A percentile compares a stretch with the other conserved stretches of the same genome.
phyloP scores from a whole-genome alignment of 1,140 invertebrate genomes.

The Drosophila rhopaloa region DNA sequence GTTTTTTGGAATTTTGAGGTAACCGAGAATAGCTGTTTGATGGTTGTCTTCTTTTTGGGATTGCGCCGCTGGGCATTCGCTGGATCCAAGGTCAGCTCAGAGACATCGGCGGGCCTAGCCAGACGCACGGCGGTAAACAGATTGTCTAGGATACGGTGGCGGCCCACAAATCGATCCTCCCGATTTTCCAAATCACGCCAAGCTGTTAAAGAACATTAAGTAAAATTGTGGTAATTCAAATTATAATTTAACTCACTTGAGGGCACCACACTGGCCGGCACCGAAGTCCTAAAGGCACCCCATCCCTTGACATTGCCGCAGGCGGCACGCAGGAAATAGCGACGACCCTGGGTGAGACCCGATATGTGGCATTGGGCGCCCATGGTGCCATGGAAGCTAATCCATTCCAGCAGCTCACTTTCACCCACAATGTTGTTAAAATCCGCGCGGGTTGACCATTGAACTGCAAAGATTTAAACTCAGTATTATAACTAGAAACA shows the following conservation, averaged over 20 bases:
- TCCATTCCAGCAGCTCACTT: slow-evolving; percentile 89
- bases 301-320: slow-evolving; percentile 96
- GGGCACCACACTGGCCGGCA: slow-evolving; percentile 92
- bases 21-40: slow-evolving; percentile 96
- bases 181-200: slow-evolving; percentile 92
- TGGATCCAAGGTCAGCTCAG: slow-evolving; percentile 86
- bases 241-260: slow-evolving; percentile 90
- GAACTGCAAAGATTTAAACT: slow-evolving; percentile 85
- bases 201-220: slow-evolving; percentile 84
- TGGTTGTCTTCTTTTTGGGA: slow-evolving; percentile 94
- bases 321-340: slow-evolving; percentile 94
- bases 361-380: slow-evolving; percentile 88
- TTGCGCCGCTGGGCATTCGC: slow-evolving; percentile 87
- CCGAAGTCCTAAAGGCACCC: slow-evolving; percentile 90
- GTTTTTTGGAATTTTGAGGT: slow-evolving; percentile 98
- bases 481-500: background rate
- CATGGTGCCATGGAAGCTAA: slow-evolving; percentile 86
- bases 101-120: slow-evolving; percentile 87
- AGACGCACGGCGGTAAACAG: slow-evolving; percentile 90
- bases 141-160: slow-evolving; percentile 90
- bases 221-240: background rate
- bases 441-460: slow-evolving; percentile 94
- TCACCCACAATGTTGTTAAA: slow-evolving; percentile 92
- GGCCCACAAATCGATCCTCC: slow-evolving; percentile 87
- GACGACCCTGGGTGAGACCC: slow-evolving; percentile 91